These are phyloP conservation scores for Zoroaster sp. DNA, from an alignment of 53 echinoderm and acorn worm genomes.

Conservation along the genomic window DNA sequence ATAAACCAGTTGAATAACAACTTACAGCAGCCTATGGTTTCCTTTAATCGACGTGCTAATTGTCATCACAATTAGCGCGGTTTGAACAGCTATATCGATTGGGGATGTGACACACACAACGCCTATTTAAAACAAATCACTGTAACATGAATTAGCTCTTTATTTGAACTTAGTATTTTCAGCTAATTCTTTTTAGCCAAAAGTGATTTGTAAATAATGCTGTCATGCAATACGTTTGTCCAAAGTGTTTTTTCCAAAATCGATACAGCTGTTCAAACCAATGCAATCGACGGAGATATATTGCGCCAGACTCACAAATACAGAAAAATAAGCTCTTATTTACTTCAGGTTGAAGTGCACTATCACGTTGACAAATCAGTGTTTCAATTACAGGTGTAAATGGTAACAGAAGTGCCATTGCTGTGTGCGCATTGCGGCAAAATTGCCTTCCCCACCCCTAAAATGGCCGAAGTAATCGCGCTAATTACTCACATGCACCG, in stretches of 20 bases:
- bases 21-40: too few relatives aligned
- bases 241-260: not conserved
- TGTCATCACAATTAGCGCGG: not conserved
- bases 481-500: not conserved
- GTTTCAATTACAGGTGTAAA: not conserved
- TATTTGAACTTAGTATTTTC: not conserved
- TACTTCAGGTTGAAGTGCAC: not conserved
- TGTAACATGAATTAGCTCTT: not conserved
- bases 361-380: not conserved
- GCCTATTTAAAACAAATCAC: not conserved
- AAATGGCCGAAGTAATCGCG: not conserved
- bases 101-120: not conserved
- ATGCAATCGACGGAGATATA: not conserved
- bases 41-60: not conserved
- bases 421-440: not conserved
- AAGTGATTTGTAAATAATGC: not conserved
- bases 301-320: not conserved
- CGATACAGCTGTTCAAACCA: constrained; percentile 10
- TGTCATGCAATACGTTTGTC: not conserved
- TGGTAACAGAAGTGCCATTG: not conserved
- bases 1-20: not conserved
- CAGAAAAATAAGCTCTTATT: not conserved
- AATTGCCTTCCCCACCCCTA: not conserved
- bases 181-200: not conserved
- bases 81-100: not conserved